Base-by-base conservation (phyloP, 2,888 invertebrate species). In the Pantelozetes paolii region DNA sequence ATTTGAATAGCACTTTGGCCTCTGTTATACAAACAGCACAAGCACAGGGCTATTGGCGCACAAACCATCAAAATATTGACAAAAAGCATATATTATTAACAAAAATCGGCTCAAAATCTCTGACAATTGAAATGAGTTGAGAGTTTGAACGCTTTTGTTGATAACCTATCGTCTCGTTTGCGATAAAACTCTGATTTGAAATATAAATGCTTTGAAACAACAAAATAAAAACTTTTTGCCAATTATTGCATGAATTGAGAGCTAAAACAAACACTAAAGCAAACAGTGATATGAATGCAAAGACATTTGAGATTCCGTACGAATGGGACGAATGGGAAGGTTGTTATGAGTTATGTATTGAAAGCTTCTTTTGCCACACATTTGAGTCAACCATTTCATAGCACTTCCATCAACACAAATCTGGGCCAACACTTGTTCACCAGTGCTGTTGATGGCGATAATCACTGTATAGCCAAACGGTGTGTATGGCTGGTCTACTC, bases 351-450 rank as follows among this genome's bases (percentile, higher is more conserved):
- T 57, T 57, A 57, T 57, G 57, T 20, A 64, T 64, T 64, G 40
- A 64, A 64, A 64, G 62, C 64, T 64, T 64, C 64, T 64, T 64
- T 64, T 64, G 36, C 64, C 64, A 64, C 64, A 64, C 36, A 64
- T 40, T 40, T 36, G 30, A 64, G 64, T 64, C 36, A 40, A 57
- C 57, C 57, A 64, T 40, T 36, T 64, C 30, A 23, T n/a, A 32
- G 26, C 62, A 62, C 15, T 50, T 15, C 23, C 54, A 54, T 54
- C 54, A 54, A 50, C 40, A 40, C 64, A 64, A 64, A 64, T 64
- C 64, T 64, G 64, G 64, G 64, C 30, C 64, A 30, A 30, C 30
- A 64, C 64, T 36, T n/a, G 11, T 36, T 8, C 36, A 36, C 36
- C 36, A 36, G 36, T 36, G 36, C 6, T 36, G 9, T 8, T 36